Evolutionary conservation across 1,140 invertebrate genomes (phyloP).

Genomic region (Saccostrea glomerata): DNA sequence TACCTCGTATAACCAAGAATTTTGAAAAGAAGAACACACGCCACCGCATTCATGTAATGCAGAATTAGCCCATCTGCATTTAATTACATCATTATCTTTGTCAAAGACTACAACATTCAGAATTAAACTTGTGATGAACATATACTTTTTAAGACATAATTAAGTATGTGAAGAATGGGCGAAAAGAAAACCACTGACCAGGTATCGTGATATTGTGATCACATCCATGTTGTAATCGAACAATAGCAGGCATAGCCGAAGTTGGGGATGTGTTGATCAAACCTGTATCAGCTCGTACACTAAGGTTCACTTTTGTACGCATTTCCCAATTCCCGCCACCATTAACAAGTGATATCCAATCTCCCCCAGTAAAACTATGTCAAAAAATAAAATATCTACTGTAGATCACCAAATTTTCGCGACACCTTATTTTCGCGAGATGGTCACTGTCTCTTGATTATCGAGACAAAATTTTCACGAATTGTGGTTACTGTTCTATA

Average conservation of each 20-base stretch:
- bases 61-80: not conserved
- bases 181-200: not conserved
- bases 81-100: not conserved
- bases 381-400: not conserved
- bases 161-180: not conserved
- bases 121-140: not conserved
- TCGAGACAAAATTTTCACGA: no score
- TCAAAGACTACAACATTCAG: not conserved
- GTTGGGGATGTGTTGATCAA: not conserved
- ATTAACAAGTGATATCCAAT: conserved; percentile 7
- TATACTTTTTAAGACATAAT: not conserved
- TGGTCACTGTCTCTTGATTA: no score
- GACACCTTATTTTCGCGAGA: no score
- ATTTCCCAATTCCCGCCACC: conserved; percentile 42
- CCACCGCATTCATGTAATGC: not conserved
- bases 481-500: no score
- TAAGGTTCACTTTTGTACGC: conserved; percentile 32
- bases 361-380: not conserved
- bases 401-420: no score
- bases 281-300: not conserved
- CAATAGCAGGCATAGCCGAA: not conserved
- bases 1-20: not conserved
- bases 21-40: not conserved
- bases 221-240: not conserved
- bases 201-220: conserved; percentile 1